Conservation (phyloP, 2,113 vertebrate species). For the Gadus chalcogrammus region DNA sequence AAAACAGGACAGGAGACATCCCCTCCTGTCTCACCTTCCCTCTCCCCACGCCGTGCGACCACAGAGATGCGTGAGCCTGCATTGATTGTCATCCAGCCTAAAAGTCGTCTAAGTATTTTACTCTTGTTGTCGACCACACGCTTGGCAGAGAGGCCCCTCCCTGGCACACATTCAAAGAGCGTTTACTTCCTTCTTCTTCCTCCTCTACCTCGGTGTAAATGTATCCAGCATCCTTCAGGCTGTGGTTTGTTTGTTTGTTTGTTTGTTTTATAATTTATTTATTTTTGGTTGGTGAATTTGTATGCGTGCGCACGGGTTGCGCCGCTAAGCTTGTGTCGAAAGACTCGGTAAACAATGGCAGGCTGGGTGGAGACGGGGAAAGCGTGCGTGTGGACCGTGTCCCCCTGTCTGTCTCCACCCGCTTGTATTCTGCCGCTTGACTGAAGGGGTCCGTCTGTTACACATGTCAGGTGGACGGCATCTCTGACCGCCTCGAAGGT, state of each 20-base stretch:
- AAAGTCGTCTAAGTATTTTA: constrained; percentile 40
- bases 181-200: no score
- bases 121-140: constrained; percentile 63
- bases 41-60: background rate
- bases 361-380: constrained; percentile 55
- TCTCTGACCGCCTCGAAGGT: constrained; percentile 51
- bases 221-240: constrained; percentile 59
- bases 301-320: constrained; percentile 57
- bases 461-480: constrained; percentile 67
- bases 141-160: constrained; percentile 65
- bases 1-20: constrained; percentile 36
- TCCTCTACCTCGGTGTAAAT: constrained; percentile 23
- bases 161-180: constrained; percentile 64
- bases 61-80: constrained; percentile 3
- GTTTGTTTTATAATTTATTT: no score
- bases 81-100: background rate
- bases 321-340: constrained; percentile 56
- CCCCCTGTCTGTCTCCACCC: constrained; percentile 58
- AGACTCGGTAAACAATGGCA: constrained; percentile 65
- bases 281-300: constrained; percentile 39
- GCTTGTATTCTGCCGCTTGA: constrained; percentile 57
- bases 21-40: constrained; percentile 37
- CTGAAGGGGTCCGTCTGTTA: constrained; percentile 67
- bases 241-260: constrained; percentile 29
- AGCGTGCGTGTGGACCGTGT: constrained; percentile 55